Conservation (phyloP, 2,888 invertebrate genomes). For the Melolontha melolontha region DNA sequence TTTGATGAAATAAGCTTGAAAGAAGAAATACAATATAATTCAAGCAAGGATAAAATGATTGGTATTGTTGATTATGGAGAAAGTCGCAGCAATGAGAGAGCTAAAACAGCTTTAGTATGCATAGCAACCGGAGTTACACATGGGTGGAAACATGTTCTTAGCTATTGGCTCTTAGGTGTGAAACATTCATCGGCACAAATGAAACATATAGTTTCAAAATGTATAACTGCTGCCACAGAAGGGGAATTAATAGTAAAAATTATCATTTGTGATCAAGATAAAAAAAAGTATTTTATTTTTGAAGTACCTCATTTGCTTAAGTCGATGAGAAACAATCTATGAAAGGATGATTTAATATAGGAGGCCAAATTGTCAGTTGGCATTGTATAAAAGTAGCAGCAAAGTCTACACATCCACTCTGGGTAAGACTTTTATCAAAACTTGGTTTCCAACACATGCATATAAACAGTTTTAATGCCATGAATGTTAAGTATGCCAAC, state of each 20-base stretch:
- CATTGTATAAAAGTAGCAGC: slow-evolving; percentile 14
- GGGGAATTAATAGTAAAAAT: slow-evolving; percentile 38
- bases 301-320: slow-evolving; percentile 28
- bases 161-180: slow-evolving; percentile 36
- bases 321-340: slow-evolving; percentile 29
- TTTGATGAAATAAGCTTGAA: slow-evolving; percentile 40
- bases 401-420: slow-evolving; percentile 22
- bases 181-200: slow-evolving; percentile 20
- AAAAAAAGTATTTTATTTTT: slow-evolving; percentile 31
- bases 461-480: slow-evolving; percentile 29
- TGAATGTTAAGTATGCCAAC: slow-evolving; percentile 36
- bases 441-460: slow-evolving; percentile 27
- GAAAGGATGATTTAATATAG: slow-evolving; percentile 30
- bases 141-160: slow-evolving; percentile 40
- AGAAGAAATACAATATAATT: slow-evolving; percentile 30
- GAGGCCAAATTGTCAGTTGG: slow-evolving; percentile 38
- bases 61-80: slow-evolving; percentile 23
- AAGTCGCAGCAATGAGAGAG: slow-evolving; percentile 38
- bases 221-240: slow-evolving; percentile 22
- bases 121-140: slow-evolving; percentile 35
- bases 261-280: slow-evolving; percentile 38
- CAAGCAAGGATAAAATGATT: slow-evolving; percentile 35
- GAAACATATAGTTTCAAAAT: slow-evolving; percentile 31
- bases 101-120: slow-evolving; percentile 39
- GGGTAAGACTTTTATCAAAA: slow-evolving; percentile 37